phyloP scores from a whole-genome alignment of 2,797 vertebrate genomes.

The Molossus molossus region DNA sequence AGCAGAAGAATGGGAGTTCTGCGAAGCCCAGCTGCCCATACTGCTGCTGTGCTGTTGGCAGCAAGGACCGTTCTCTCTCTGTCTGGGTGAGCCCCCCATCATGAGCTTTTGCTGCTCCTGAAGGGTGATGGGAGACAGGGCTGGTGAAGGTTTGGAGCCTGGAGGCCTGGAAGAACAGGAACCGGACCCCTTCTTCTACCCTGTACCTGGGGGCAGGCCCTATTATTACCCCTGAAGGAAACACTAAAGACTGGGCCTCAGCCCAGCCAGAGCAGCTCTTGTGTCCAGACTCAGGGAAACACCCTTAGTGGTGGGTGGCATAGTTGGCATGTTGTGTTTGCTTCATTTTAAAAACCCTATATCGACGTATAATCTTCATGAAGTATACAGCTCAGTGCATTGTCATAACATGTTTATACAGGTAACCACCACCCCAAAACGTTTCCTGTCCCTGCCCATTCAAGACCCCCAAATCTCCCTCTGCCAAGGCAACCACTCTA shows the following conservation, averaged over 20 bases:
- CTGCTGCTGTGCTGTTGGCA: constrained; percentile 98
- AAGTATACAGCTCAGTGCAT: background rate
- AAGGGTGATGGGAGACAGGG: too few relatives aligned
- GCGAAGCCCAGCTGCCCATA: constrained; percentile 97
- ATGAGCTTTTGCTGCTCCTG: constrained; percentile 25
- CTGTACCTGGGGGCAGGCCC: background rate
- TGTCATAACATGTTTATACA: background rate
- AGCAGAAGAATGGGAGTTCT: constrained; percentile 98
- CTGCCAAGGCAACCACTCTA: background rate
- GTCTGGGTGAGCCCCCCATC: constrained; percentile 94
- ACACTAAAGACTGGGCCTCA: background rate
- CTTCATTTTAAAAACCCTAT: background rate
- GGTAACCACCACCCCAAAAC: background rate
- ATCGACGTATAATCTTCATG: background rate
- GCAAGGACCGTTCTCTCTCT: constrained; percentile 98
- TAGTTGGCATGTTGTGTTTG: background rate
- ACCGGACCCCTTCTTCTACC: background rate
- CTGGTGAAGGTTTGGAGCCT: background rate
- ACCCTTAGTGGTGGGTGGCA: background rate
- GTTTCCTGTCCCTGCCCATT: background rate
- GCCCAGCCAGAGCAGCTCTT: background rate
- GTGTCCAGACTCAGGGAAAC: background rate
- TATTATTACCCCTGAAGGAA: background rate
- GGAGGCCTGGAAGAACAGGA: background rate
- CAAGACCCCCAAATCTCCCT: background rate